Percentiles rank a stretch among this genome's conserved stretches.
phyloP scores from a whole-genome alignment of 2,888 invertebrate species.

The Mimas tiliae region DNA sequence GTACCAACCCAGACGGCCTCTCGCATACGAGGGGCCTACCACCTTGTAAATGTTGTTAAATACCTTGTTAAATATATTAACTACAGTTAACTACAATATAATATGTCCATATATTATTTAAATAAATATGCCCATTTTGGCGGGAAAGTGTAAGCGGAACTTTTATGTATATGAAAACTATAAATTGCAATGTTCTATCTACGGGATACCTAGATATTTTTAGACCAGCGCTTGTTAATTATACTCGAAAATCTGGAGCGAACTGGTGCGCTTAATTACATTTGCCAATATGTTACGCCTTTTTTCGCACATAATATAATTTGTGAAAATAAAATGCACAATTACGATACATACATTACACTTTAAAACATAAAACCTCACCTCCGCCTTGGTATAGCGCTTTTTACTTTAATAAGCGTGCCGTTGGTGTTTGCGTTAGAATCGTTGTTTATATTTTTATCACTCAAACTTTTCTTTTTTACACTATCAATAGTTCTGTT shows the following conservation, averaged over 20 bases:
- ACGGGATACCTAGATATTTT: conserved; percentile 50
- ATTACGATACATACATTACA: background rate
- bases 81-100: too few relatives aligned
- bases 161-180: conserved; percentile 2
- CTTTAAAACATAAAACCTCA: conserved; percentile 49
- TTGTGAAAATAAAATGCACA: background rate
- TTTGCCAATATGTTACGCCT: conserved; percentile 9
- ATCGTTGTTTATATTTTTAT: conserved; percentile 61
- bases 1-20: too few relatives aligned
- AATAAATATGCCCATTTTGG: conserved; percentile 1
- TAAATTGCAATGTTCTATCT: conserved; percentile 28
- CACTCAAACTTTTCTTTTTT: conserved; percentile 60
- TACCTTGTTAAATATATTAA: too few relatives aligned
- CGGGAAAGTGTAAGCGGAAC: background rate
- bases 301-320: conserved; percentile 14
- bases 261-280: conserved; percentile 41
- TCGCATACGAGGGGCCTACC: too few relatives aligned
- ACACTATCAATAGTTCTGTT: conserved; percentile 47
- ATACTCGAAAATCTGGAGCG: conserved; percentile 63
- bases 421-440: conserved; percentile 45
- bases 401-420: conserved; percentile 78
- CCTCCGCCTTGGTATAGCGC: conserved; percentile 78
- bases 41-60: too few relatives aligned
- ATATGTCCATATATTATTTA: too few relatives aligned
- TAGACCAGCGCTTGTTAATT: conserved; percentile 62